Conservation (phyloP, 1,140 invertebrate species). For the Drosophila sulfurigaster region DNA sequence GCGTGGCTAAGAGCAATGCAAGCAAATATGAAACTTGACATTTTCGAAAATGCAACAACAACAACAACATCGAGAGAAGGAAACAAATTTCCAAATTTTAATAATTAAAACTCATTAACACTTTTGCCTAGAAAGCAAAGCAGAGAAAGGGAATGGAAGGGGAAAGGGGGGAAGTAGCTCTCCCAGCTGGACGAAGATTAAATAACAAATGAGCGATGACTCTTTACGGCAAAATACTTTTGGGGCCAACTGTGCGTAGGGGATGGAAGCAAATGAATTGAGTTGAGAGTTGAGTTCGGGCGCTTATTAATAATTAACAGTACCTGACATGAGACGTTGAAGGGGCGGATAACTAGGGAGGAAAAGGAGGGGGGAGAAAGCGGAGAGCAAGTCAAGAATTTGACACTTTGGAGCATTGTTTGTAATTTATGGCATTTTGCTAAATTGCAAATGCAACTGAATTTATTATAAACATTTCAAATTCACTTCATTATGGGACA, state of each 20-base stretch:
- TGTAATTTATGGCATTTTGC: slow-evolving; percentile 70
- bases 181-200: slow-evolving; percentile 69
- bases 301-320: slow-evolving; percentile 66
- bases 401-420: slow-evolving; percentile 43
- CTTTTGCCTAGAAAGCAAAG: slow-evolving; percentile 44
- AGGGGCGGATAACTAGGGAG: too few relatives aligned
- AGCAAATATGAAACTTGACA: slow-evolving; percentile 31
- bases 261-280: slow-evolving; percentile 26
- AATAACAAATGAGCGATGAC: slow-evolving; percentile 81
- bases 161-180: not conserved
- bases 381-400: slow-evolving; percentile 18
- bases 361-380: not conserved
- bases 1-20: slow-evolving; percentile 25
- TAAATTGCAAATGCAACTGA: slow-evolving; percentile 64
- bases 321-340: not conserved
- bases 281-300: slow-evolving; percentile 21
- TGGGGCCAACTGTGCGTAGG: slow-evolving; percentile 22
- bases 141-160: slow-evolving; percentile 1
- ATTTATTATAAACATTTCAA: slow-evolving; percentile 45
- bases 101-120: slow-evolving; percentile 82
- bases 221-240: slow-evolving; percentile 63
- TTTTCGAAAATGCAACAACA: slow-evolving; percentile 42
- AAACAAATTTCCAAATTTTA: slow-evolving; percentile 60
- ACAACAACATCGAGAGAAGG: not conserved
- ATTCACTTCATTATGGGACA: slow-evolving; percentile 50